Percentiles rank a stretch among this genome's conserved stretches.
phyloP scores from a whole-genome alignment of 2,797 vertebrate species.

The Cichlasoma orientale region DNA sequence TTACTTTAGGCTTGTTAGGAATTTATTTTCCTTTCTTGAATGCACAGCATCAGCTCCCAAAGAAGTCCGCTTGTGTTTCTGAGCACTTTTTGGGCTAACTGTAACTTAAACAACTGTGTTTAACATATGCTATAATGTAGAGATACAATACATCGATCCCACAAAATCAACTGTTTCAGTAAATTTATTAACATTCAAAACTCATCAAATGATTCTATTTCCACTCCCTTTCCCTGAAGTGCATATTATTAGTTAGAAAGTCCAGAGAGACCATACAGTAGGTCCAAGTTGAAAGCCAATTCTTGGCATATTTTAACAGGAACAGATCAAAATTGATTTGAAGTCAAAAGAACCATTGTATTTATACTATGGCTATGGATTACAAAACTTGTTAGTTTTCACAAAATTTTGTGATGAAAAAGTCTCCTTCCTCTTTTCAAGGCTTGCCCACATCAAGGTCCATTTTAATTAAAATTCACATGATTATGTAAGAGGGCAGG shows the following conservation, averaged over 20 bases:
- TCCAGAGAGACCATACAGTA: background rate
- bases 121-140: background rate
- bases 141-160: background rate
- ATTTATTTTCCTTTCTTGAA: background rate
- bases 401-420: background rate
- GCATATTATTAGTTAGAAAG: background rate
- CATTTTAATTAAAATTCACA: constrained; percentile 65
- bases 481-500: constrained; percentile 45
- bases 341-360: background rate
- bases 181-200: background rate
- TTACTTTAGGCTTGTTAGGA: background rate
- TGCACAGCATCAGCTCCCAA: background rate
- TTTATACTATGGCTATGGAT: background rate
- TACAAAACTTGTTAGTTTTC: background rate
- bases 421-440: constrained; percentile 10
- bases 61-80: background rate
- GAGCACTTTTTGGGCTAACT: background rate
- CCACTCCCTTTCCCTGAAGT: background rate
- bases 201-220: too few relatives aligned
- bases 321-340: background rate
- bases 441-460: constrained; percentile 64
- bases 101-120: background rate
- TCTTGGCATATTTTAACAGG: too few relatives aligned
- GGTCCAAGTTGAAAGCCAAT: background rate
- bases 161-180: background rate